These are phyloP conservation scores for Drosophila bocqueti DNA, from an alignment of 1,140 invertebrate genomes.

Conservation along the genomic window DNA sequence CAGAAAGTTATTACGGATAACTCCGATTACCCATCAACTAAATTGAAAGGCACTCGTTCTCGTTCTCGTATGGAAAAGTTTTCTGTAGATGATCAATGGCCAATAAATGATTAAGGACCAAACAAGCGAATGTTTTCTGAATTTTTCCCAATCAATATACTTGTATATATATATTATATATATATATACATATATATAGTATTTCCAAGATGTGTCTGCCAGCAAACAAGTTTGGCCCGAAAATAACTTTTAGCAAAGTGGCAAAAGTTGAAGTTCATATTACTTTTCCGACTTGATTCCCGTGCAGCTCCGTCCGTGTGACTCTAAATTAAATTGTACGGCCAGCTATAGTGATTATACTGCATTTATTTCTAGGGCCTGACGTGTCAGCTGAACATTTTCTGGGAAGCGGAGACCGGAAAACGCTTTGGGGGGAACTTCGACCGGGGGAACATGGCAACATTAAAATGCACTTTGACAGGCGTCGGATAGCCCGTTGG, in stretches of 20 bases:
- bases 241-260: slow-evolving; percentile 20
- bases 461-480: slow-evolving; percentile 67
- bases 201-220: slow-evolving; percentile 7
- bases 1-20: slow-evolving; percentile 47
- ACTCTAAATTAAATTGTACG: slow-evolving; percentile 33
- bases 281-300: slow-evolving; percentile 24
- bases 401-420: neutral
- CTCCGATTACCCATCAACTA: slow-evolving; percentile 51
- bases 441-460: slow-evolving; percentile 5
- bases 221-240: slow-evolving; percentile 22
- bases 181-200: neutral
- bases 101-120: slow-evolving; percentile 37
- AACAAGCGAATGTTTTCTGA: slow-evolving; percentile 26
- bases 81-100: slow-evolving; percentile 41
- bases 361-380: slow-evolving; percentile 15
- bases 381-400: slow-evolving; percentile 38
- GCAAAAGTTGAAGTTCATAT: slow-evolving; percentile 36
- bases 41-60: slow-evolving; percentile 39
- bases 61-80: slow-evolving; percentile 19
- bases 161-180: slow-evolving; percentile 11
- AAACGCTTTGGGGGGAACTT: neutral
- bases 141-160: slow-evolving; percentile 31
- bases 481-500: slow-evolving; percentile 15
- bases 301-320: neutral
- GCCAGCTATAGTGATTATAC: slow-evolving; percentile 23